Evolutionary conservation across 2,797 vertebrate genomes (phyloP).

Genomic region (Danio choprae): DNA sequence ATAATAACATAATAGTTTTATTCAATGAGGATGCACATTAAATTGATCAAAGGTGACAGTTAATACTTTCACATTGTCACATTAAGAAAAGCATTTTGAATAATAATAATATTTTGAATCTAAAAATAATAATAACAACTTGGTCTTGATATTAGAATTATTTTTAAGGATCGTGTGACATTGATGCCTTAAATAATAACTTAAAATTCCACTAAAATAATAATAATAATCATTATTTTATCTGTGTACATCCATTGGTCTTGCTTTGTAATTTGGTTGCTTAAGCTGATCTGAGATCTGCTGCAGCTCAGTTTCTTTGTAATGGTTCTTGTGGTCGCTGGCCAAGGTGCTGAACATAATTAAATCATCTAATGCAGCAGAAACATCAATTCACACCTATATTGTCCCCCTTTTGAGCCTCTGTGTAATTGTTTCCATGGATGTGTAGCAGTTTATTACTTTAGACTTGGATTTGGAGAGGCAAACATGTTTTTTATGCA

Average conservation of each 20-base stretch:
- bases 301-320: neutral
- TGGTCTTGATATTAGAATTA: no score
- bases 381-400: conserved; percentile 14
- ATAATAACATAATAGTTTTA: neutral
- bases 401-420: neutral
- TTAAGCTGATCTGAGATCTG: conserved; percentile 1
- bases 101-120: no score
- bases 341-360: conserved; percentile 75
- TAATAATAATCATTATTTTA: neutral
- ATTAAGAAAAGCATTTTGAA: neutral
- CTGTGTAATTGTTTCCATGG: conserved; percentile 1
- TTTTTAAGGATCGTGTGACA: no score
- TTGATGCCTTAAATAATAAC: no score
- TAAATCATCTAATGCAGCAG: conserved; percentile 1
- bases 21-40: neutral
- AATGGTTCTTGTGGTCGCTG: conserved; percentile 63
- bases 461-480: conserved; percentile 8
- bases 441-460: neutral
- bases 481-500: conserved; percentile 23
- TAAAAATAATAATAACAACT: no score
- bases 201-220: no score
- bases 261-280: neutral
- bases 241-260: neutral
- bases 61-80: neutral
- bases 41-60: neutral